A percentile compares a stretch with the other conserved stretches of the same genome.
phyloP scores from a whole-genome alignment of 1,140 invertebrate species.

The Drosophila ficusphila region DNA sequence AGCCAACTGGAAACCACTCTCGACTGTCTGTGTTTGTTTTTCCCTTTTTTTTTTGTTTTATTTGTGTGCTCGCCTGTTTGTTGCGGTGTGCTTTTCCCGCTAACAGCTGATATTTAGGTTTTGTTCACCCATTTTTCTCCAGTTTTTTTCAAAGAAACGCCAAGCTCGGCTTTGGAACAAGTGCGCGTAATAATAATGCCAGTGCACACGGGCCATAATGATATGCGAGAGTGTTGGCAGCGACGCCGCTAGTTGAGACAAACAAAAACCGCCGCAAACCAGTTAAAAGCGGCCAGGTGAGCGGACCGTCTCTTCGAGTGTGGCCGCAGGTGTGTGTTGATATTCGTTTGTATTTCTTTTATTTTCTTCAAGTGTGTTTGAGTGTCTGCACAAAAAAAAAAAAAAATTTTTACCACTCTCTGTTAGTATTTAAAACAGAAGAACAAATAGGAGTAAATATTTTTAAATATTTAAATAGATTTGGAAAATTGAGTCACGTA shows the following conservation, averaged over 20 bases:
- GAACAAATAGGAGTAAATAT: too few species aligned
- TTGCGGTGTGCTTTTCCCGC: slow-evolving; percentile 26
- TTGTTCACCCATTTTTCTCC: slow-evolving; percentile 5
- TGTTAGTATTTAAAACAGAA: too few species aligned
- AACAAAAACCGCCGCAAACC: slow-evolving; percentile 65
- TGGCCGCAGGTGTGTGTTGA: slow-evolving; percentile 33
- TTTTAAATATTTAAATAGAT: too few species aligned
- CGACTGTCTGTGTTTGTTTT: slow-evolving; percentile 1
- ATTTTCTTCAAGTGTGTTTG: slow-evolving; percentile 8
- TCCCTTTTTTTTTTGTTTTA: background rate
- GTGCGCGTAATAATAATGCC: slow-evolving; percentile 53
- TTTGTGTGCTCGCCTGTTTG: background rate
- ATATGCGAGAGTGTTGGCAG: slow-evolving; percentile 49
- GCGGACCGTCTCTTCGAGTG: slow-evolving; percentile 33
- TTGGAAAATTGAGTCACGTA: too few species aligned
- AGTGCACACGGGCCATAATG: slow-evolving; percentile 45
- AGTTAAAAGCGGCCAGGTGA: slow-evolving; percentile 60
- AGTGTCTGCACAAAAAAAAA: background rate
- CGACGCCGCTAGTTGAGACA: slow-evolving; percentile 33
- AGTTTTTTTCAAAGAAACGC: slow-evolving; percentile 25
- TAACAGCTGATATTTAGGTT: slow-evolving; percentile 46
- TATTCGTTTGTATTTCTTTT: slow-evolving; percentile 8
- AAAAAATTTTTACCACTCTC: background rate
- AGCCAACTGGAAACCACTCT: slow-evolving; percentile 10
- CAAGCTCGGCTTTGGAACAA: slow-evolving; percentile 38